Base-by-base conservation (phyloP, 2,113 vertebrate genomes). In the Epinephelus cyanopodus region DNA sequence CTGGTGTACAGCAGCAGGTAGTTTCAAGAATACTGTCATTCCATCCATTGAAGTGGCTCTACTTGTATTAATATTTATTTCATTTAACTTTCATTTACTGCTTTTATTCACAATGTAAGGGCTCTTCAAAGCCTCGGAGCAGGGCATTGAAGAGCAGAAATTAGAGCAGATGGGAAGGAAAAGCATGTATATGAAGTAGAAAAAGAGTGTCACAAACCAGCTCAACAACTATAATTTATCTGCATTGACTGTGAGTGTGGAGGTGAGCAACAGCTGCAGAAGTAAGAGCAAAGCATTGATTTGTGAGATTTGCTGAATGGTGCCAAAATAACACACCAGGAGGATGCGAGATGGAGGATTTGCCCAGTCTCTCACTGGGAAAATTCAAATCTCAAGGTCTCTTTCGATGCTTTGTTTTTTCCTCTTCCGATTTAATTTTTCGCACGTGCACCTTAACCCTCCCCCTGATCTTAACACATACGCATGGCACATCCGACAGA, bases 361-460 rank as follows among this genome's bases (percentile, higher is more conserved):
- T 48, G 54, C 71, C 45, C 3, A 6, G 61, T 18, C 50, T 78
- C 69, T 6, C 4, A 83, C 63, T 12, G 23, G 8, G 61, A 6
- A 14, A 25, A 72, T 74, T 37, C 19, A 33, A 56, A 62, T 74
- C 52, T 65, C 52, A 50, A 19, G 19, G 53, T 62, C 42, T 60
- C 42, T n/a, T 67, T 69, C 1, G 27, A 45, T 21, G 21, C 45
- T 29, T 33, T 67, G n/a, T 75, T 74, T 63, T 50, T 58, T 53
- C 19, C 54, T 54, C 13, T 0, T 60, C 8, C 10, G 1, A 29
- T 77, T 79, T 54, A 6, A 27, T 47, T 65, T 58, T 57, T 13
- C 50, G 54, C 5, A 33, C 27, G 33, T 62, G 29, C 74, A 69
- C 60, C 73, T 48, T 76, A 50, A 66, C 50, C 62, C 27, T 56